These are phyloP conservation scores for Neocrepidodera transversa DNA, from an alignment of 2,888 invertebrate species.

Conservation along the genomic window DNA sequence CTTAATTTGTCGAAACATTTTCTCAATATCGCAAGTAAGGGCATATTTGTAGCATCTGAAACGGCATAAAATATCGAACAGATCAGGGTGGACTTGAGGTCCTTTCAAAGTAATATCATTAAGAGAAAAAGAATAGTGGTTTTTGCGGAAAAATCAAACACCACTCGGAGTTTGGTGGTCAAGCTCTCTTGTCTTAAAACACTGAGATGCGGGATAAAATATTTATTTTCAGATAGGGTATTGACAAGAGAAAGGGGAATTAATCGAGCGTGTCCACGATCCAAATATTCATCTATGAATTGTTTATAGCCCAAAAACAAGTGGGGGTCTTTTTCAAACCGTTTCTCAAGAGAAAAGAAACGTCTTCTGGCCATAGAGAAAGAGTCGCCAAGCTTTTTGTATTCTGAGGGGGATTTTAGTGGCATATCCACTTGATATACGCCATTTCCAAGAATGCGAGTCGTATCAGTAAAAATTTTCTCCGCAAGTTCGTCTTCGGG, in stretches of 20 bases:
- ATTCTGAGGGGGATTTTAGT: conserved; percentile 8
- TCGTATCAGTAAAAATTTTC: conserved; percentile 11
- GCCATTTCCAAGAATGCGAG: conserved; percentile 14
- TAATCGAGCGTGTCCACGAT: conserved; percentile 15
- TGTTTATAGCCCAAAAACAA: conserved; percentile 18
- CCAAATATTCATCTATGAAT: conserved; percentile 31
- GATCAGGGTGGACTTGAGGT: conserved; percentile 29
- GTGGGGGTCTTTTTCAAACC: conserved; percentile 6
- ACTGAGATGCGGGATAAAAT: conserved; percentile 26
- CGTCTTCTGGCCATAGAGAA: conserved; percentile 16
- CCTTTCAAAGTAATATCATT: conserved; percentile 35
- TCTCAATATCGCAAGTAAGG: no score
- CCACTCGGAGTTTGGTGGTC: conserved; percentile 30
- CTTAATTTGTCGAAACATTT: neutral
- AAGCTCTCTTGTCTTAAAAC: conserved; percentile 20
- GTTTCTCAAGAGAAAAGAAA: conserved; percentile 28
- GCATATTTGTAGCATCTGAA: no score
- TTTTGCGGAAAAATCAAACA: conserved; percentile 31
- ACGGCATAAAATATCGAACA: conserved; percentile 28
- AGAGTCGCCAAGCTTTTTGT: conserved; percentile 29
- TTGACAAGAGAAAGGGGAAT: conserved; percentile 9
- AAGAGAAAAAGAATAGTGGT: conserved; percentile 20
- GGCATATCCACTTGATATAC: conserved; percentile 22
- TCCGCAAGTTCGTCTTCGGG: conserved; percentile 22
- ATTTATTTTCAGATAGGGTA: conserved; percentile 17